Percentiles rank a stretch among this genome's conserved stretches.
These are phyloP conservation scores for Catostomus latipinnis DNA, from an alignment of 2,797 vertebrate genomes.

Conservation along the genomic window DNA sequence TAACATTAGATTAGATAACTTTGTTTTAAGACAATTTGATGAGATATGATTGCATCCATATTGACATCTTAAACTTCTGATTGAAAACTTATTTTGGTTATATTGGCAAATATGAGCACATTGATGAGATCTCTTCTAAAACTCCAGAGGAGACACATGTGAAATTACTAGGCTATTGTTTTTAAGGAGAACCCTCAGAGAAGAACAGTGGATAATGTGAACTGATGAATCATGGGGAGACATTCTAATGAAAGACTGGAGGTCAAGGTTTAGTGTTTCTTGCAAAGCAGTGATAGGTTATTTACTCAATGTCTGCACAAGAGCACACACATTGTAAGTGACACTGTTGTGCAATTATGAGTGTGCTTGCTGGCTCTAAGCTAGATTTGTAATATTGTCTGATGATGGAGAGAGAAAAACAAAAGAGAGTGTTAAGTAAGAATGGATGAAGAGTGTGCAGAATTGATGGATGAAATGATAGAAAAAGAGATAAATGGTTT, in stretches of 20 bases:
- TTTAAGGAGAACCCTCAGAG: too few species aligned
- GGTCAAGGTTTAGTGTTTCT: slow-evolving; percentile 70
- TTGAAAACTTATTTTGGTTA: too few species aligned
- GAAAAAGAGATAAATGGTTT: slow-evolving; percentile 21
- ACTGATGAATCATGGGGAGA: background rate
- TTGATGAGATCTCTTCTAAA: too few species aligned
- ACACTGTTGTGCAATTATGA: slow-evolving; percentile 46
- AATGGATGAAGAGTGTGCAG: background rate
- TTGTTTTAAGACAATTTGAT: too few species aligned
- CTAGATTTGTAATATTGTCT: slow-evolving; percentile 13
- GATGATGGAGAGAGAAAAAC: background rate
- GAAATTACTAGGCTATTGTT: too few species aligned
- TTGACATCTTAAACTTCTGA: too few species aligned
- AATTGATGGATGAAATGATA: background rate
- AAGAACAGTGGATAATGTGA: too few species aligned
- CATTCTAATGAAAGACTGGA: slow-evolving; percentile 29
- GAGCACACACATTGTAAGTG: slow-evolving; percentile 19
- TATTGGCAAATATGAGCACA: too few species aligned
- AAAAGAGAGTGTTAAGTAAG: background rate
- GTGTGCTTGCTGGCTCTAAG: slow-evolving; percentile 35
- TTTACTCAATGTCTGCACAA: slow-evolving; percentile 55
- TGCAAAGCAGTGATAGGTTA: slow-evolving; percentile 63
- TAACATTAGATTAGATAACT: too few species aligned
- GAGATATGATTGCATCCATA: too few species aligned
- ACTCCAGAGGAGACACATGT: too few species aligned